These are phyloP conservation scores for Odontesthes bonariensis DNA, from an alignment of 2,113 vertebrate species.

Conservation along the genomic window DNA sequence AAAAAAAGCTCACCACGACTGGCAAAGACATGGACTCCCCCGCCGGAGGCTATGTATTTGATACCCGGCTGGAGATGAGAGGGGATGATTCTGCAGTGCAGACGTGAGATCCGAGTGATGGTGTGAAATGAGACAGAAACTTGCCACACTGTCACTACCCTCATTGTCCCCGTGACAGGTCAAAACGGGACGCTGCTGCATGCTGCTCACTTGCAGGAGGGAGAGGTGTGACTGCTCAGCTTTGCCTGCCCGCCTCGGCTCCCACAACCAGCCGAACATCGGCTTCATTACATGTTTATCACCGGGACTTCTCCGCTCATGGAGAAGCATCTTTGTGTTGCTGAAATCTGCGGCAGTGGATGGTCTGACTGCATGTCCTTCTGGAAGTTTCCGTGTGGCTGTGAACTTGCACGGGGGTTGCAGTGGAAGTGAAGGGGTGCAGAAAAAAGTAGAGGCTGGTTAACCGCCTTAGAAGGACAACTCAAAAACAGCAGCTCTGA, in stretches of 20 bases:
- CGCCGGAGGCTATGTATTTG: slow-evolving; percentile 57
- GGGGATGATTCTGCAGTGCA: slow-evolving; percentile 36
- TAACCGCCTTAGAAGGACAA: slow-evolving; percentile 1
- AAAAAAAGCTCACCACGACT: slow-evolving; percentile 18
- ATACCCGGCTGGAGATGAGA: slow-evolving; percentile 35
- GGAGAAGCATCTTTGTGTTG: too few species aligned
- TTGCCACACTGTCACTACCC: slow-evolving; percentile 49
- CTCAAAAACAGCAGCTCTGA: not conserved
- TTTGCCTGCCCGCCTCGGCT: not conserved
- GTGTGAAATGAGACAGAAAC: slow-evolving; percentile 59
- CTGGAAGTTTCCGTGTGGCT: slow-evolving; percentile 63
- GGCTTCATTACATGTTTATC: not conserved
- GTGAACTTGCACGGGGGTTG: slow-evolving; percentile 29
- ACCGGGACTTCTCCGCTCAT: not conserved
- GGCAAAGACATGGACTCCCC: slow-evolving; percentile 65
- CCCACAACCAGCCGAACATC: not conserved
- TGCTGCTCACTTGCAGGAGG: slow-evolving; percentile 22
- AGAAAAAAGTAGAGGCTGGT: slow-evolving; percentile 27
- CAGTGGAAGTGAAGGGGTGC: slow-evolving; percentile 34
- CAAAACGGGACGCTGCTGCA: slow-evolving; percentile 58
- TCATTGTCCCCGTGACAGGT: slow-evolving; percentile 61
- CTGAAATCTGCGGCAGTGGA: not conserved
- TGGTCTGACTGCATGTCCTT: slow-evolving; percentile 34
- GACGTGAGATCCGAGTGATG: slow-evolving; percentile 45
- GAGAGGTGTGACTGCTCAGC: slow-evolving; percentile 12